Conservation (phyloP, 2,113 vertebrate species). For the Mastomys natalensis region DNA sequence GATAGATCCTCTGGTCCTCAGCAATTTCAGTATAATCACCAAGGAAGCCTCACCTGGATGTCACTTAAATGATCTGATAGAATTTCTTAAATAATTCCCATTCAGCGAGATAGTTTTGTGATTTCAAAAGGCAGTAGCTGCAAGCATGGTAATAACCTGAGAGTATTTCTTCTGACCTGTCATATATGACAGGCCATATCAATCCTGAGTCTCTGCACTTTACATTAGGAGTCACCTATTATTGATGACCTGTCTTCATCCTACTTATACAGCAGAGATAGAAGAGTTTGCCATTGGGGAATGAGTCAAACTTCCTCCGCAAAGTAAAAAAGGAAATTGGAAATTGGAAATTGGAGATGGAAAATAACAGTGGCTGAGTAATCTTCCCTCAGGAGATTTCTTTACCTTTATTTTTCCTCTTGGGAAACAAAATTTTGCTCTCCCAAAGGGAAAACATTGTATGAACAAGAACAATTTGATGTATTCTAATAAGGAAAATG, state of each 20-base stretch:
- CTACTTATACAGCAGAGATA: neutral
- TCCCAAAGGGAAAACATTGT: slow-evolving; percentile 69
- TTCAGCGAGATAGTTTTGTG: slow-evolving; percentile 55
- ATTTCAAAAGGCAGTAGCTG: slow-evolving; percentile 72
- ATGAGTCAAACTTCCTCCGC: slow-evolving; percentile 62
- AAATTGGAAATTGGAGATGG: slow-evolving; percentile 67
- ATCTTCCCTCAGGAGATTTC: slow-evolving; percentile 77
- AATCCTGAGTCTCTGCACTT: slow-evolving; percentile 61
- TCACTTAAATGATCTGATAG: slow-evolving; percentile 75
- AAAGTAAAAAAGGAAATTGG: slow-evolving; percentile 75
- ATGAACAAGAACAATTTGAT: slow-evolving; percentile 70
- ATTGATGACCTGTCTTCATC: slow-evolving; percentile 37
- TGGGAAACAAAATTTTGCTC: slow-evolving; percentile 72
- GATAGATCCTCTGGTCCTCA: slow-evolving; percentile 67
- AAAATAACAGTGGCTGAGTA: slow-evolving; percentile 74
- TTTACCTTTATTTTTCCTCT: slow-evolving; percentile 69
- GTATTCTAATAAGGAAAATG: slow-evolving; percentile 76
- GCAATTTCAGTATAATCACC: slow-evolving; percentile 69
- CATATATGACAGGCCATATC: neutral
- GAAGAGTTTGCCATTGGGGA: slow-evolving; percentile 56
- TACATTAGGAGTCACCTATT: slow-evolving; percentile 51
- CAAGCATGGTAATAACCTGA: slow-evolving; percentile 48
- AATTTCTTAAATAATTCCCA: slow-evolving; percentile 77
- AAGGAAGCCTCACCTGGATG: slow-evolving; percentile 71
- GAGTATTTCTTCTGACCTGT: slow-evolving; percentile 43